Evolutionary conservation across 2,113 vertebrate species (phyloP).

Genomic region (Xyrauchen texanus): DNA sequence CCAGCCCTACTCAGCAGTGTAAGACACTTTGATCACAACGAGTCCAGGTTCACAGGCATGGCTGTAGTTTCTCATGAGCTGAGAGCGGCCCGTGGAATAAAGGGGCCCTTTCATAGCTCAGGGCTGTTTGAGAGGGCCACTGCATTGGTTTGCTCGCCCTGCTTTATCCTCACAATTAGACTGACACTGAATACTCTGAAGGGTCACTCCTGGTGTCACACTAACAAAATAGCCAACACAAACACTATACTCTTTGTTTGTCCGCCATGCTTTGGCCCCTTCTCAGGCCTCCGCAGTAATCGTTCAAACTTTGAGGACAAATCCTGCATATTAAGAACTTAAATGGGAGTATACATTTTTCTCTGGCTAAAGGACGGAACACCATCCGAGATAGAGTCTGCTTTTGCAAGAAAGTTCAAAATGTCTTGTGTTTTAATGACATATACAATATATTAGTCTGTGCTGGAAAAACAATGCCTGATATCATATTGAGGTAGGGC

Average conservation of each 20-base stretch:
- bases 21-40: slow-evolving; percentile 20
- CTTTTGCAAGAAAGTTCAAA: slow-evolving; percentile 2
- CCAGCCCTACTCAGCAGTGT: neutral
- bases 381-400: neutral
- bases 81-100: slow-evolving; percentile 44
- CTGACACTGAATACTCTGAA: slow-evolving; percentile 58
- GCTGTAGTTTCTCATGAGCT: slow-evolving; percentile 54
- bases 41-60: slow-evolving; percentile 49
- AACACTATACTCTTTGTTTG: slow-evolving; percentile 54
- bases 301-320: slow-evolving; percentile 52
- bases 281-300: slow-evolving; percentile 47
- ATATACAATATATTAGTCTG: slow-evolving; percentile 5
- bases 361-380: neutral
- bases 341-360: slow-evolving; percentile 33
- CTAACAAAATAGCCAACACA: slow-evolving; percentile 57
- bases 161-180: slow-evolving; percentile 58
- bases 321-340: slow-evolving; percentile 47
- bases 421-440: slow-evolving; percentile 10
- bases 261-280: slow-evolving; percentile 42
- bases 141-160: slow-evolving; percentile 50
- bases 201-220: slow-evolving; percentile 57
- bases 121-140: slow-evolving; percentile 47
- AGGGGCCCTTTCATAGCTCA: slow-evolving; percentile 54
- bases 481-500: slow-evolving; percentile 1
- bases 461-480: neutral